phyloP scores from a whole-genome alignment of 2,888 invertebrate species.

The Tholera decimalis region DNA sequence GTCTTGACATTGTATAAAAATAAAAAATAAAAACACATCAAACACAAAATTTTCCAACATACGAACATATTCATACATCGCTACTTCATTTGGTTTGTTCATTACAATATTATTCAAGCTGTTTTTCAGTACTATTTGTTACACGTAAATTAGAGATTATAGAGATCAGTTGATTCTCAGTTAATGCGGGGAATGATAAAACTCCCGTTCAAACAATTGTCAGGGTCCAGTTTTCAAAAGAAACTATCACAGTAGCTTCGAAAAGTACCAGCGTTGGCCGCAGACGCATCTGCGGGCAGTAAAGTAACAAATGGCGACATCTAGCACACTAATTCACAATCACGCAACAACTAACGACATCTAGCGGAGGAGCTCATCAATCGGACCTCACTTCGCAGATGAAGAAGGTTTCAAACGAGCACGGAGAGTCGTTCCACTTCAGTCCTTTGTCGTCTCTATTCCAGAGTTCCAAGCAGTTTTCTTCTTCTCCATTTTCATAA shows the following conservation, averaged over 20 bases:
- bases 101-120: slow-evolving; percentile 5
- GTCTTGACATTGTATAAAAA: slow-evolving; percentile 6
- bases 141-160: slow-evolving; percentile 20
- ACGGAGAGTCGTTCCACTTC: slow-evolving; percentile 98
- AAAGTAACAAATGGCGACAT: slow-evolving; percentile 67
- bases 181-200: slow-evolving; percentile 1
- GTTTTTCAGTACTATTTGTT: slow-evolving; percentile 17
- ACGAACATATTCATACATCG: slow-evolving; percentile 26
- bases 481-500: slow-evolving; percentile 98
- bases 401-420: slow-evolving; percentile 98
- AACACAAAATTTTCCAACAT: slow-evolving; percentile 23
- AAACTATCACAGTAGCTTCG: slow-evolving; percentile 49
- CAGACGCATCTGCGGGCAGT: slow-evolving; percentile 51
- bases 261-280: slow-evolving; percentile 51
- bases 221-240: slow-evolving; percentile 40
- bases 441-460: slow-evolving; percentile 97
- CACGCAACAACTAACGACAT: slow-evolving; percentile 71
- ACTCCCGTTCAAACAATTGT: slow-evolving; percentile 26
- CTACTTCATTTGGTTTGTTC: slow-evolving; percentile 42
- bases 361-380: slow-evolving; percentile 71
- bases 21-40: slow-evolving; percentile 3
- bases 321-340: slow-evolving; percentile 76
- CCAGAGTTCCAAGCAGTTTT: slow-evolving; percentile 97
- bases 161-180: slow-evolving; percentile 53
- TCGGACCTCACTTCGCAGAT: slow-evolving; percentile 96